phyloP scores from a whole-genome alignment of 2,113 vertebrate species.

The Heterotis niloticus region DNA sequence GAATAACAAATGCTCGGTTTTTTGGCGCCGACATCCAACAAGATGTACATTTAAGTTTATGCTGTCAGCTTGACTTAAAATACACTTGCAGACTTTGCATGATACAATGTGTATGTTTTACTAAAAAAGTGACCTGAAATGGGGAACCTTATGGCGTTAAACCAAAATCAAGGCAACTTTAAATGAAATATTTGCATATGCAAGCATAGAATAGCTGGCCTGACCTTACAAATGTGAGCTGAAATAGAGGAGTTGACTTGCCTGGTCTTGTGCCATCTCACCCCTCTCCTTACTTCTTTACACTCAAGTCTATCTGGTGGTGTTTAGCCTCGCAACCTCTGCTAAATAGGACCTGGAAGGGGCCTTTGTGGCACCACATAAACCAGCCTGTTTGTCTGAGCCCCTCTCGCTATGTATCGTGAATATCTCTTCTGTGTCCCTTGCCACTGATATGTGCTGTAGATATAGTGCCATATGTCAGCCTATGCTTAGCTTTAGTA shows the following conservation, averaged over 20 bases:
- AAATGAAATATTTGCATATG: not conserved
- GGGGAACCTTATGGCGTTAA: not conserved
- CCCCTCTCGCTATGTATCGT: no score
- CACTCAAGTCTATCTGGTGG: conserved; percentile 37
- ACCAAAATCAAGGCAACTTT: not conserved
- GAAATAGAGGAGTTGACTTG: not conserved
- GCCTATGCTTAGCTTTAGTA: not conserved
- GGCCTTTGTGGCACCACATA: no score
- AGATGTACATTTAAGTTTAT: not conserved
- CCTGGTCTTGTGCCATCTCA: conserved; percentile 15
- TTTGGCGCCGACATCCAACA: not conserved
- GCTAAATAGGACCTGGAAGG: conserved; percentile 65
- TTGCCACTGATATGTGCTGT: no score
- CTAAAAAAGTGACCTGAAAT: no score
- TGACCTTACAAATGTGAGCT: not conserved
- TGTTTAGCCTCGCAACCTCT: conserved; percentile 52
- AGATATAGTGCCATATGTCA: no score
- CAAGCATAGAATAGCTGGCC: not conserved
- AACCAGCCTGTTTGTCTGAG: no score
- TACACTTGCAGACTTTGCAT: not conserved
- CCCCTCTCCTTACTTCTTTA: conserved; percentile 49
- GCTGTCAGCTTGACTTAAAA: not conserved
- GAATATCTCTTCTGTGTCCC: no score
- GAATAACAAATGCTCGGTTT: not conserved
- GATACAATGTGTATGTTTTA: not conserved